phyloP scores from a whole-genome alignment of 2,888 invertebrate species.

The Mythimna impura region DNA sequence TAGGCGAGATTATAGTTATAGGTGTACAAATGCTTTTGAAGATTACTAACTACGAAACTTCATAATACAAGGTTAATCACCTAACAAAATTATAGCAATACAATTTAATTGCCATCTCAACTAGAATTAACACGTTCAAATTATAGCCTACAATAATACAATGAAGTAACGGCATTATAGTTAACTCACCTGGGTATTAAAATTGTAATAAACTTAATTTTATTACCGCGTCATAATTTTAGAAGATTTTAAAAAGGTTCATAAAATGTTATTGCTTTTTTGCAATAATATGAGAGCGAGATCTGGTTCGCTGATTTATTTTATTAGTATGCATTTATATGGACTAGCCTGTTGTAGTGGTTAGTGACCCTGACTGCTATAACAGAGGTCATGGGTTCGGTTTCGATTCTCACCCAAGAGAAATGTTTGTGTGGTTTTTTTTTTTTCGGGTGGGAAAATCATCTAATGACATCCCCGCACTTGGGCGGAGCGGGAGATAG shows the following conservation, averaged over 20 bases:
- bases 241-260: conserved; percentile 21
- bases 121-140: conserved; percentile 38
- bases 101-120: conserved; percentile 31
- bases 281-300: not conserved
- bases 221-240: conserved; percentile 14
- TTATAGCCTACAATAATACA: conserved; percentile 29
- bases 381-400: no score
- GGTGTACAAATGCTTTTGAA: not conserved
- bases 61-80: conserved; percentile 39
- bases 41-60: not conserved
- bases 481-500: no score
- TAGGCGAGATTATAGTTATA: not conserved
- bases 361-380: no score
- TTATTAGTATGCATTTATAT: not conserved
- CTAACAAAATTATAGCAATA: conserved; percentile 19
- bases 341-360: no score
- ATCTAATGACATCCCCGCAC: no score
- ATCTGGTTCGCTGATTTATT: not conserved
- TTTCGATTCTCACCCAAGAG: no score
- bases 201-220: conserved; percentile 42
- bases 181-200: conserved; percentile 19
- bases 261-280: conserved; percentile 32
- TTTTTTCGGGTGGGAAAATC: no score
- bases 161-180: conserved; percentile 6
- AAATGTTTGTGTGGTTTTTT: no score